phyloP scores from a whole-genome alignment of 2,797 vertebrate species.

The Catostomus latipinnis region DNA sequence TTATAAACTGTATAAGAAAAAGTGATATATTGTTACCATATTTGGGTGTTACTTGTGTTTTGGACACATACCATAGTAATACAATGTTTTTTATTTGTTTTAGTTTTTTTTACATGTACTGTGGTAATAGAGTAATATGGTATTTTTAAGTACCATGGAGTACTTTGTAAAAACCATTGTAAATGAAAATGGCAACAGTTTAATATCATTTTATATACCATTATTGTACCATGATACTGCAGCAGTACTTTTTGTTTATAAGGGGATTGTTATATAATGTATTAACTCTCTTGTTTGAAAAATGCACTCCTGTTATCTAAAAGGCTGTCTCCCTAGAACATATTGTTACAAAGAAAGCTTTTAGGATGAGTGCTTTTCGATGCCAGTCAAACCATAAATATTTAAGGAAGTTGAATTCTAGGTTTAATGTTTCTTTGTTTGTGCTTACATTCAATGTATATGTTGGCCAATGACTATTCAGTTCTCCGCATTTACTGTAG shows the following conservation, averaged over 20 bases:
- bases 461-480: not conserved
- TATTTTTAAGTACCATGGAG: too few relatives aligned
- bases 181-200: too few relatives aligned
- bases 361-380: slow-evolving; percentile 46
- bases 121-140: not conserved
- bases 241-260: not conserved
- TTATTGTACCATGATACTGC: not conserved
- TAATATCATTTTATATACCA: not conserved
- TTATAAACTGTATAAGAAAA: too few relatives aligned
- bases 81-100: too few relatives aligned
- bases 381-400: slow-evolving; percentile 41
- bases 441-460: slow-evolving; percentile 9
- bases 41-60: too few relatives aligned
- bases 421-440: slow-evolving; percentile 37
- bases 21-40: too few relatives aligned
- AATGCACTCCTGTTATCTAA: slow-evolving; percentile 11
- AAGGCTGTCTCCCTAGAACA: slow-evolving; percentile 22
- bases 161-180: too few relatives aligned
- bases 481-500: not conserved
- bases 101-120: not conserved
- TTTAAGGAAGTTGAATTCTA: slow-evolving; percentile 42
- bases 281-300: slow-evolving; percentile 27
- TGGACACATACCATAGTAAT: too few relatives aligned
- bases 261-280: slow-evolving; percentile 5
- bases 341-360: slow-evolving; percentile 41